Evolutionary conservation across 2,797 vertebrate species (phyloP), one percentile per base, ranked within the genome.

Genomic region (Cryptoblepharus egeriae): DNA sequence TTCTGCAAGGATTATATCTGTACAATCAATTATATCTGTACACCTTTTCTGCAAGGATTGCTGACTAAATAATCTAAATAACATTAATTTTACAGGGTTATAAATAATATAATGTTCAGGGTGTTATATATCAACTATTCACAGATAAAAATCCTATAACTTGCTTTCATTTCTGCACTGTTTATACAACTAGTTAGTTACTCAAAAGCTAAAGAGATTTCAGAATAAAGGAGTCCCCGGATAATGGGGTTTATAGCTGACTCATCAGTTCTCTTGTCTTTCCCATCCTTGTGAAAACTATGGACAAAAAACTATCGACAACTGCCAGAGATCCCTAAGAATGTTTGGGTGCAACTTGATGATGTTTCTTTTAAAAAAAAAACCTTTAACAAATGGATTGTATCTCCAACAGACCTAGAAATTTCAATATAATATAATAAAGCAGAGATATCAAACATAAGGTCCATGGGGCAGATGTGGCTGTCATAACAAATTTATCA

Each of bases 101-200:
- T 77, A 58, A 83, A 55, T 11, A 22, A 57, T 30, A 15, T n/a
- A 39, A 39, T 39, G 2, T 60, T 72, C 35, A 39, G n/a, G 58
- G 28, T 26, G 64, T 64, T 77, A 4, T 32, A 20, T 60, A 35
- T 45, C 20, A 58, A 32, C 28, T 35, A 26, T 13, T 52, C 26
- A n/a, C n/a, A 11, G 35, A 39, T 64, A 68, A 10, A 57, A 71
- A 71, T 64, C 45, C 60, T 37, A 64, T 37, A 24, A 61, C 15
- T 70, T 52, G 32, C 12, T 37, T 83, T 68, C 28, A 67, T 4
- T 63, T 70, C 60, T 69, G 79, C 70, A 77, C 75, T 81, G 16
- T n/a, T 75, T 68, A 9, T 8, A 35, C 24, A 68, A 13, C 28
- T 13, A 45, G 5, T 45, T 49, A 45, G 30, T 76, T 85, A 74